Percentiles rank a stretch among this genome's conserved stretches.
These are phyloP conservation scores for Oxyruncus cristatus DNA, from an alignment of 2,113 vertebrate genomes.

Conservation along the genomic window DNA sequence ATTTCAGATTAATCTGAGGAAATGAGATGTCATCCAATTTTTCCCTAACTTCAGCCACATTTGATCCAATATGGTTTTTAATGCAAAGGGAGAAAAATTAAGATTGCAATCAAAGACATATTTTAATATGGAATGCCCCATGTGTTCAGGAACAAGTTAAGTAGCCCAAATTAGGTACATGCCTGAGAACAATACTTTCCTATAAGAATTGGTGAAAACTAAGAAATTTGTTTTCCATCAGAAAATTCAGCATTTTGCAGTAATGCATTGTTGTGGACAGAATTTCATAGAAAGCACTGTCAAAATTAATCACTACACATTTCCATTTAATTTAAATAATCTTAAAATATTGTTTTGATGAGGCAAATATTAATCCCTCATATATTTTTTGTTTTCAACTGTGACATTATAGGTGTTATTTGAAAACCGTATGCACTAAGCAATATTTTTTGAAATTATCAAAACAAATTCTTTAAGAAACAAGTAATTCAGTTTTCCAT, in stretches of 20 bases:
- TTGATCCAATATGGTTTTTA: neutral
- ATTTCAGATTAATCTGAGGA: neutral
- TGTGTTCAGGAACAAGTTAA: neutral
- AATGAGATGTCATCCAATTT: neutral
- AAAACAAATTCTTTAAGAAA: neutral
- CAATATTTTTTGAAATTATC: rapidly evolving
- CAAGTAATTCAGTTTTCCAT: neutral
- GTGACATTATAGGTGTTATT: neutral
- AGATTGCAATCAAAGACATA: neutral
- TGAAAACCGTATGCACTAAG: neutral
- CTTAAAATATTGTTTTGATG: neutral
- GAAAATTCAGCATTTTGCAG: neutral
- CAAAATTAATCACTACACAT: neutral
- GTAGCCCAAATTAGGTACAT: neutral
- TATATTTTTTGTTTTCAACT: neutral
- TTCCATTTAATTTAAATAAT: neutral
- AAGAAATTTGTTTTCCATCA: neutral
- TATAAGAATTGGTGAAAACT: neutral
- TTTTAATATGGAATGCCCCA: neutral
- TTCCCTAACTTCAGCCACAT: neutral
- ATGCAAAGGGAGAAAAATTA: neutral
- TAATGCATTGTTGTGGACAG: neutral
- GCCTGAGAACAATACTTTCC: neutral
- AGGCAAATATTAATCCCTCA: neutral
- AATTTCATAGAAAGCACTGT: neutral